Percentiles rank a stretch among this genome's conserved stretches.
phyloP scores from a whole-genome alignment of 1,140 invertebrate genomes.

The Phymastichus coffea region DNA sequence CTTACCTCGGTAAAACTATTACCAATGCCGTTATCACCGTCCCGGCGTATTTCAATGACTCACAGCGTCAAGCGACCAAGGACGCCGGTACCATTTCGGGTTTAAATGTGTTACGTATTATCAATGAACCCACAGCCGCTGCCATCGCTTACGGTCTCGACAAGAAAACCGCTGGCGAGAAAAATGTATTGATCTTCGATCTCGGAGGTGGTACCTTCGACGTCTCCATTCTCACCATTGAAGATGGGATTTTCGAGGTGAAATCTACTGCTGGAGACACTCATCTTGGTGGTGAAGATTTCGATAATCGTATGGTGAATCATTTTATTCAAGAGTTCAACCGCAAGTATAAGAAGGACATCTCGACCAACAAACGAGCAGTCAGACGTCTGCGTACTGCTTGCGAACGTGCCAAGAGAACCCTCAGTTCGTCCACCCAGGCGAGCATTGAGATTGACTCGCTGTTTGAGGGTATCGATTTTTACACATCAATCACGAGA shows the following conservation, averaged over 20 bases:
- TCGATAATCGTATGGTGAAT: constrained; percentile 68
- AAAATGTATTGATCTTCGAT: constrained; percentile 54
- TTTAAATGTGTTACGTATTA: constrained; percentile 76
- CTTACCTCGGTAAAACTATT: constrained; percentile 54
- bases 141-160: constrained; percentile 68
- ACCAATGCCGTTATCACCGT: constrained; percentile 54
- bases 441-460: constrained; percentile 76
- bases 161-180: constrained; percentile 56
- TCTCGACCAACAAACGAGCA: constrained; percentile 64
- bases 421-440: constrained; percentile 73
- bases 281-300: constrained; percentile 80
- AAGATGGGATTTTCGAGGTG: constrained; percentile 66
- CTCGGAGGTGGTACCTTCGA: constrained; percentile 63
- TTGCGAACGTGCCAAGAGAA: constrained; percentile 79
- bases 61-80: constrained; percentile 84
- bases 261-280: constrained; percentile 76
- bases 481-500: constrained; percentile 71
- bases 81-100: constrained; percentile 64
- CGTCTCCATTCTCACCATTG: constrained; percentile 73
- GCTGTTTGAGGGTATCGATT: constrained; percentile 73
- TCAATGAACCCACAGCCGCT: constrained; percentile 73
- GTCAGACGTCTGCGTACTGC: constrained; percentile 73
- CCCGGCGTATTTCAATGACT: constrained; percentile 71
- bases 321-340: constrained; percentile 72
- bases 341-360: constrained; percentile 69